Conservation (phyloP, 2,797 vertebrate species). For the Melanotaenia maccullochi region DNA sequence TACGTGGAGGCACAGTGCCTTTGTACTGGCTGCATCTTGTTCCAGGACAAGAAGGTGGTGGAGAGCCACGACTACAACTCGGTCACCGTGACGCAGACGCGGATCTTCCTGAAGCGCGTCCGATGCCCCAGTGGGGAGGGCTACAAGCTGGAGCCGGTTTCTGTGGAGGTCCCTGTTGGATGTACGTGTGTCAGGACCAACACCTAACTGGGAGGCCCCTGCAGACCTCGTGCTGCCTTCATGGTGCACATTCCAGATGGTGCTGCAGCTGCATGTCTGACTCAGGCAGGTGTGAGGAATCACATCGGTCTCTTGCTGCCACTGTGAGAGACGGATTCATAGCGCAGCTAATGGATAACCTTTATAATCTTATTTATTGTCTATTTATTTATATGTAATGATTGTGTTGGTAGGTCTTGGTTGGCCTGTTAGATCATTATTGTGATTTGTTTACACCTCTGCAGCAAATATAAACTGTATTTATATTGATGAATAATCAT, state of each 20-base stretch:
- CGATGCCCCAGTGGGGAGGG: constrained; percentile 58
- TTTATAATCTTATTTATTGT: constrained; percentile 41
- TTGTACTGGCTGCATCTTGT: constrained; percentile 85
- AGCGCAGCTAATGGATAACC: constrained; percentile 1
- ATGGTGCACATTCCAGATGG: no score
- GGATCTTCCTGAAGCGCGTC: constrained; percentile 81
- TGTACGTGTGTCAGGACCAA: constrained; percentile 83
- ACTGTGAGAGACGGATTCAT: no score
- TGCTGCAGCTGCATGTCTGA: no score
- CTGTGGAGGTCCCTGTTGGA: constrained; percentile 76
- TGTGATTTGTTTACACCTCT: constrained; percentile 30
- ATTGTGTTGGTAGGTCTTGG: constrained; percentile 15
- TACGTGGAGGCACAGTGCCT: constrained; percentile 86
- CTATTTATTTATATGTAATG: constrained; percentile 7
- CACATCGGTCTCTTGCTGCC: no score
- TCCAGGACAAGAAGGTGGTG: accelerated
- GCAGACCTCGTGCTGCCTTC: no score
- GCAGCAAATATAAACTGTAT: constrained; percentile 27
- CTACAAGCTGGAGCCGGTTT: constrained; percentile 41
- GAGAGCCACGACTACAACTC: constrained; percentile 83
- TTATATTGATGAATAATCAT: constrained; percentile 41
- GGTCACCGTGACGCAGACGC: constrained; percentile 64
- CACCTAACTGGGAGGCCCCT: no score
- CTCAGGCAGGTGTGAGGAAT: no score
- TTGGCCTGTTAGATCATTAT: constrained; percentile 1